phyloP scores from a whole-genome alignment of 2,888 invertebrate genomes.

The Parthenolecanium corni region DNA sequence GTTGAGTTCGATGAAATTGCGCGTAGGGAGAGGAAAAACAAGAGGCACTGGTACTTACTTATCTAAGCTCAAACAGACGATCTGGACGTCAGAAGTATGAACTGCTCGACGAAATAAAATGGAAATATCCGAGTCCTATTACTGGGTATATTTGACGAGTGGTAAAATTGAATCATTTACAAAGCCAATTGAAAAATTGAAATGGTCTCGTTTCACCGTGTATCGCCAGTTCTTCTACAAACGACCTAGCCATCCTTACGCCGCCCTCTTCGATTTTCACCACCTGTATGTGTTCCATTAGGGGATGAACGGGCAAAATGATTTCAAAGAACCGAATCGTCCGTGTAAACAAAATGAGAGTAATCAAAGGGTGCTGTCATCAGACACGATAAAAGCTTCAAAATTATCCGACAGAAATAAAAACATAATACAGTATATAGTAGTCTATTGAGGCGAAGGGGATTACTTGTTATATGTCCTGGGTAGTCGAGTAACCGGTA shows the following conservation, averaged over 20 bases:
- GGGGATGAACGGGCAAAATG: not conserved
- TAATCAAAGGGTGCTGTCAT: constrained; percentile 10
- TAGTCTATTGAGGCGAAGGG: not conserved
- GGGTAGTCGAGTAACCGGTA: not conserved
- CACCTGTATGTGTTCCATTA: not conserved
- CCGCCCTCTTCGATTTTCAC: not conserved
- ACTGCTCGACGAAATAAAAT: no score
- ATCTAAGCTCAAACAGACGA: no score
- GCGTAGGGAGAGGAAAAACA: no score
- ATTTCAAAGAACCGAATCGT: constrained; percentile 24
- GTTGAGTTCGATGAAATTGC: no score
- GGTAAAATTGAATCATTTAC: not conserved
- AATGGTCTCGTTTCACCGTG: not conserved
- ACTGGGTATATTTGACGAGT: no score
- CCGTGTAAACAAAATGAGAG: constrained; percentile 18
- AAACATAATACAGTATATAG: no score
- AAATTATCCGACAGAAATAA: not conserved
- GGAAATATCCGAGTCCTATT: no score
- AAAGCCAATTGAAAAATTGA: not conserved
- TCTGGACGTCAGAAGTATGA: no score
- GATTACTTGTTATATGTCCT: not conserved
- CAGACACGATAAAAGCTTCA: constrained; percentile 20
- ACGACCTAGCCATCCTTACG: no score
- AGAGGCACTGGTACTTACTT: no score
- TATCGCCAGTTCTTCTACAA: not conserved